Percentiles rank a stretch among this genome's conserved stretches.
These are phyloP conservation scores for Sebastes kiyomatsui DNA, from an alignment of 2,797 vertebrate genomes.

Conservation along the genomic window DNA sequence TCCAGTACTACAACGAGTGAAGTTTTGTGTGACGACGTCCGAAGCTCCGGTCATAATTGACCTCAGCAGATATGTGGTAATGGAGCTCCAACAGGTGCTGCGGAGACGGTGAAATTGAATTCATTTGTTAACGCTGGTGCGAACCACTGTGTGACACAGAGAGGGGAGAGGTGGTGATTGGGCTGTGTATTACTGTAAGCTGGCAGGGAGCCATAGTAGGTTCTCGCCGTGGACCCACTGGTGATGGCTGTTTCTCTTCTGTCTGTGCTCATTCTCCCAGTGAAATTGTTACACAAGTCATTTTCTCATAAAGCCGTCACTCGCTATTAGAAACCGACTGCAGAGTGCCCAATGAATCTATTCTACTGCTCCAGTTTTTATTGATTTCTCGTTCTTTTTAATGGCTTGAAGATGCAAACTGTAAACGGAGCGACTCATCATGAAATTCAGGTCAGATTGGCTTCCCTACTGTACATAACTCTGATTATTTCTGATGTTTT, in stretches of 20 bases:
- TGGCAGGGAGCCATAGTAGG: slow-evolving; percentile 47
- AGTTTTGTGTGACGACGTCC: slow-evolving; percentile 52
- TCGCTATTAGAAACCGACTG: slow-evolving; percentile 18
- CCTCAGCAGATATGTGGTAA: slow-evolving; percentile 47
- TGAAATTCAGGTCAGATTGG: background rate
- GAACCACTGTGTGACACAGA: slow-evolving; percentile 22
- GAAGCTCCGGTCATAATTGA: slow-evolving; percentile 52
- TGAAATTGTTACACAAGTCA: slow-evolving; percentile 37
- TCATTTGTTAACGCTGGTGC: slow-evolving; percentile 48
- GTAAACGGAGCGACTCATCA: background rate
- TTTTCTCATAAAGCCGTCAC: slow-evolving; percentile 43
- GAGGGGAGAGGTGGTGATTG: slow-evolving; percentile 37
- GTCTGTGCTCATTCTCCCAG: slow-evolving; percentile 25
- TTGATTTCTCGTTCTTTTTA: slow-evolving; percentile 16
- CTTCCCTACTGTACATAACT: background rate
- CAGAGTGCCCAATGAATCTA: slow-evolving; percentile 11
- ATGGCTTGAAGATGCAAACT: slow-evolving; percentile 10
- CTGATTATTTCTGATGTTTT: background rate
- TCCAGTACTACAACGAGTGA: slow-evolving; percentile 2
- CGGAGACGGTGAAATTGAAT: slow-evolving; percentile 62
- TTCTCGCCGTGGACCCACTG: slow-evolving; percentile 14
- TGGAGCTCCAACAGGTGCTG: slow-evolving; percentile 67
- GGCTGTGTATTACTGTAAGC: slow-evolving; percentile 33
- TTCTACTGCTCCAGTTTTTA: slow-evolving; percentile 3
- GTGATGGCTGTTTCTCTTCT: slow-evolving; percentile 42